Conservation (phyloP, 1,140 invertebrate genomes). For the Drosophila lowei region DNA sequence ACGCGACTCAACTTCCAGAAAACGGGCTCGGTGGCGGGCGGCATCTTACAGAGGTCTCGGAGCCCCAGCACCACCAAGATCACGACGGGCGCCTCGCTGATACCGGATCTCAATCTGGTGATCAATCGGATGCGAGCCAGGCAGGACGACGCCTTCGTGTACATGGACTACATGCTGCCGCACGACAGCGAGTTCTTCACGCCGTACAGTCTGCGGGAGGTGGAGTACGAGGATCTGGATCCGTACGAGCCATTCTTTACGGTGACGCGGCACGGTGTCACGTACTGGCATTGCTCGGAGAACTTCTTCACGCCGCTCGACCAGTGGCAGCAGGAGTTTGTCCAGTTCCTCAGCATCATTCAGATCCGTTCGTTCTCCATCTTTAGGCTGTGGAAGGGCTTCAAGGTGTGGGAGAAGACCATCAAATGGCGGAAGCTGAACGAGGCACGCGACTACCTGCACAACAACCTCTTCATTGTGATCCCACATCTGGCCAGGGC, state of each 20-base stretch:
- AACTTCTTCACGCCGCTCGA: slow-evolving; percentile 88
- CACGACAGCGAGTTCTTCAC: slow-evolving; percentile 88
- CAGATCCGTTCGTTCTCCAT: slow-evolving; percentile 88
- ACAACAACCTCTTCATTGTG: slow-evolving; percentile 88
- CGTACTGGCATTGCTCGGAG: slow-evolving; percentile 86
- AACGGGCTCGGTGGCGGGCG: not conserved
- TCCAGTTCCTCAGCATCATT: slow-evolving; percentile 87
- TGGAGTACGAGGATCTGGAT: slow-evolving; percentile 86
- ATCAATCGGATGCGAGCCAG: slow-evolving; percentile 60
- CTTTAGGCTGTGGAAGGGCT: slow-evolving; percentile 92
- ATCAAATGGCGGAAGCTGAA: slow-evolving; percentile 88
- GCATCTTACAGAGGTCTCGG: not conserved
- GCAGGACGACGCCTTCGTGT: slow-evolving; percentile 86
- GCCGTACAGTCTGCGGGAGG: slow-evolving; percentile 87
- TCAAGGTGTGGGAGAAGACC: slow-evolving; percentile 91
- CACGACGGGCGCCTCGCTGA: slow-evolving; percentile 72
- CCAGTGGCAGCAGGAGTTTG: slow-evolving; percentile 89
- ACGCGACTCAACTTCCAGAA: slow-evolving; percentile 12
- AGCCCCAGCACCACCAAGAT: slow-evolving; percentile 31
- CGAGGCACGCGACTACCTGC: slow-evolving; percentile 85
- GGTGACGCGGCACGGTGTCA: slow-evolving; percentile 88
- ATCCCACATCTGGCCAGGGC: slow-evolving; percentile 89
- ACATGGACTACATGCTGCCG: slow-evolving; percentile 88
- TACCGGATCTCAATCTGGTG: slow-evolving; percentile 70
- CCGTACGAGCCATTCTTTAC: slow-evolving; percentile 87